A percentile compares a stretch with the other conserved stretches of the same genome.
Evolutionary conservation across 2,888 invertebrate genomes (phyloP).

Genomic region (Adineta ricciae): DNA sequence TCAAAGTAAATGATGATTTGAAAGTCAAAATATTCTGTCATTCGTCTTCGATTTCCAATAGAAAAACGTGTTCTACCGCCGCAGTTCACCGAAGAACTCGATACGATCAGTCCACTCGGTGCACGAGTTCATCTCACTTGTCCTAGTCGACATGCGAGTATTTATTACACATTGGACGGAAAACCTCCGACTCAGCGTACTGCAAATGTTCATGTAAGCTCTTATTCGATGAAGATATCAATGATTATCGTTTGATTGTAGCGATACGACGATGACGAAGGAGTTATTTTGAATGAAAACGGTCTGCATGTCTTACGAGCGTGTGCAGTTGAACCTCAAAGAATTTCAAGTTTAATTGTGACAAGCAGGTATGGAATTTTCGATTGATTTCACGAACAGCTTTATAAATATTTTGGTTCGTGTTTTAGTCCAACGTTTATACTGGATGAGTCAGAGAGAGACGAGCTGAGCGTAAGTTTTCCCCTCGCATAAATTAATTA

Average conservation of each 20-base stretch:
- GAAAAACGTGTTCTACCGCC: background rate
- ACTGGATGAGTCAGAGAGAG: background rate
- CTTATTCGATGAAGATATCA: too few relatives aligned
- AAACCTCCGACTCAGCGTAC: background rate
- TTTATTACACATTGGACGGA: background rate
- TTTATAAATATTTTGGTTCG: too few relatives aligned
- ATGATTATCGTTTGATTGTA: background rate
- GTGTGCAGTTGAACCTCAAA: background rate
- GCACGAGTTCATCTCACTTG: background rate
- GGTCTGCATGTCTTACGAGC: slow-evolving; percentile 2
- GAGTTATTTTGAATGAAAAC: background rate
- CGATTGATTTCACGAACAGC: too few relatives aligned
- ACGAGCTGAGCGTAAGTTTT: background rate
- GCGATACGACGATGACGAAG: background rate
- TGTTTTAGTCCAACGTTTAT: background rate
- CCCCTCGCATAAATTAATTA: too few relatives aligned
- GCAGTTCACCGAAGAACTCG: background rate
- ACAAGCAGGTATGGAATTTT: background rate
- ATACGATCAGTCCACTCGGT: background rate
- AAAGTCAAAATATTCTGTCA: background rate
- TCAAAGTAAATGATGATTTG: background rate
- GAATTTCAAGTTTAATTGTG: background rate
- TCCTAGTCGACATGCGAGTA: background rate
- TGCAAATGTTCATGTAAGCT: background rate
- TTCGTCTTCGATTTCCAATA: background rate